Percentiles rank a stretch among this genome's conserved stretches.
Evolutionary conservation across 92 coral and sea anemone genomes (phyloP).

Genomic region (Phenganax subtilis): DNA sequence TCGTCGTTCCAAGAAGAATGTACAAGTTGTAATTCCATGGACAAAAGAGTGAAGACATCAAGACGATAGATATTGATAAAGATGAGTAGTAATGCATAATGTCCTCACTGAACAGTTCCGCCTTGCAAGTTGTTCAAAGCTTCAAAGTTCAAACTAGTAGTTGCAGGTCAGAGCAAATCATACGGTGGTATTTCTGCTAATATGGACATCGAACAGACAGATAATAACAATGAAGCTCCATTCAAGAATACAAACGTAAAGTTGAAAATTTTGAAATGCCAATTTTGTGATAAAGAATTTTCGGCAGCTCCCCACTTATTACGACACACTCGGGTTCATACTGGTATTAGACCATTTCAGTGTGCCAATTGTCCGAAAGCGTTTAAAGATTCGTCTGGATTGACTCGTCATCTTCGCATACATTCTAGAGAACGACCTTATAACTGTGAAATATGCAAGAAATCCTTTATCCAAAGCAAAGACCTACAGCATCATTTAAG

Average conservation of each 20-base stretch:
- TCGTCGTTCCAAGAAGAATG: too few relatives aligned
- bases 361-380: constrained; percentile 24
- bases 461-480: constrained; percentile 25
- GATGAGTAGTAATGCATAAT: too few relatives aligned
- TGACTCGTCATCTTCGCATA: constrained; percentile 26
- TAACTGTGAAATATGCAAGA: constrained; percentile 25
- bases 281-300: constrained; percentile 19
- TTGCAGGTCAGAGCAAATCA: too few relatives aligned
- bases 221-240: neutral
- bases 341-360: constrained; percentile 20
- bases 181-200: neutral
- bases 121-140: too few relatives aligned
- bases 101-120: too few relatives aligned
- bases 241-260: neutral
- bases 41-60: too few relatives aligned
- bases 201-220: neutral
- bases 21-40: too few relatives aligned
- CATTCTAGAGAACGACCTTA: constrained; percentile 19
- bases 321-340: constrained; percentile 29
- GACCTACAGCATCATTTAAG: constrained; percentile 25
- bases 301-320: neutral
- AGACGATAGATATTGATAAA: too few relatives aligned
- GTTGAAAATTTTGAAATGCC: constrained; percentile 11
- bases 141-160: too few relatives aligned
- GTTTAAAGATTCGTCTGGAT: constrained; percentile 27